phyloP scores from a whole-genome alignment of 2,888 invertebrate genomes.

The Leptinotarsa juncta region DNA sequence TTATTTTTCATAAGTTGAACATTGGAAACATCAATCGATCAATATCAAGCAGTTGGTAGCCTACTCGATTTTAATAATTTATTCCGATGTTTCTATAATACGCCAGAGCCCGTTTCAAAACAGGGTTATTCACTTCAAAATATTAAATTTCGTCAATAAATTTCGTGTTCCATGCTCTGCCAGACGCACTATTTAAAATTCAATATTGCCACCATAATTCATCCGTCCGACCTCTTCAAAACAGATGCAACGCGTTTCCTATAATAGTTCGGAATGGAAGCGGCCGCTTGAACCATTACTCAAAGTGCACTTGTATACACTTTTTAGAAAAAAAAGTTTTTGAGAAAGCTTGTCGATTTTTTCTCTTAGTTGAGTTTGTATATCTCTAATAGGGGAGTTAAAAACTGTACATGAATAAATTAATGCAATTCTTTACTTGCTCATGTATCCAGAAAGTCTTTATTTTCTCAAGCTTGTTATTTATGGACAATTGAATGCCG shows the following conservation, averaged over 20 bases:
- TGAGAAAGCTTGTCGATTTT: too few relatives aligned
- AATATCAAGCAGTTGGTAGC: not conserved
- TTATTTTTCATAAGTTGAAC: not conserved
- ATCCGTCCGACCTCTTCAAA: slow-evolving; percentile 41
- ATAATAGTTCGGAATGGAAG: slow-evolving; percentile 23
- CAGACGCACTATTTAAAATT: slow-evolving; percentile 37
- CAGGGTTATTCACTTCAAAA: slow-evolving; percentile 39
- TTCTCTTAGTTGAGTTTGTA: too few relatives aligned
- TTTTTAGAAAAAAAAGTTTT: slow-evolving; percentile 2
- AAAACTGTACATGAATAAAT: too few relatives aligned
- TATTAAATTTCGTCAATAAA: slow-evolving; percentile 40
- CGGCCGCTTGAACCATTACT: slow-evolving; percentile 20
- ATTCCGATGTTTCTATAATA: slow-evolving; percentile 8
- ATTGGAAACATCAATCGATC: not conserved
- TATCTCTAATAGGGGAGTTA: too few relatives aligned
- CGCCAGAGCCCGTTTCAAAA: slow-evolving; percentile 25
- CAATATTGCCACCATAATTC: slow-evolving; percentile 37
- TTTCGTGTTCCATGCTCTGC: slow-evolving; percentile 28
- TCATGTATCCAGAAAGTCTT: too few relatives aligned
- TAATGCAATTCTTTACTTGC: too few relatives aligned
- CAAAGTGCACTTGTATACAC: slow-evolving; percentile 22
- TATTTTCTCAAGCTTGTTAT: too few relatives aligned
- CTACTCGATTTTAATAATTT: not conserved
- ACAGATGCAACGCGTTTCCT: slow-evolving; percentile 39
- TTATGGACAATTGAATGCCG: too few relatives aligned